A percentile compares a stretch with the other conserved stretches of the same genome.
phyloP scores from a whole-genome alignment of 1,140 invertebrate genomes.

The Chironomus tepperi region DNA sequence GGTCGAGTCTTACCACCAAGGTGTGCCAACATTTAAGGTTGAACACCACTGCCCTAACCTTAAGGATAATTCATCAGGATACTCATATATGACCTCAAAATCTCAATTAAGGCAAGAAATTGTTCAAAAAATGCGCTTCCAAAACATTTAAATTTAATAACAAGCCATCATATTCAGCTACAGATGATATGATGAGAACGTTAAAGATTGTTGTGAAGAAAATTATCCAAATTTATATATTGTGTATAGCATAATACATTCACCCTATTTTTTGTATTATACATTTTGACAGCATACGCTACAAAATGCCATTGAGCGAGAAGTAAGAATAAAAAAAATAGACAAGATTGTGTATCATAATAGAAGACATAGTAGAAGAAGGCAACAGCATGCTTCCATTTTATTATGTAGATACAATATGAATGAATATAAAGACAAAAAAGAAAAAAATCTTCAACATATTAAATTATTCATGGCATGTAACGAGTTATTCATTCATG shows the following conservation, averaged over 20 bases:
- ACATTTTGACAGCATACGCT: not conserved
- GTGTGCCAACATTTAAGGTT: too few species aligned
- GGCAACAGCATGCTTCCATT: not conserved
- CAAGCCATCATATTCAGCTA: not conserved
- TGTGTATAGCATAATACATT: not conserved
- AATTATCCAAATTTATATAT: conserved; percentile 15
- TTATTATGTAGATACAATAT: not conserved
- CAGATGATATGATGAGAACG: not conserved
- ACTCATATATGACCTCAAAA: too few species aligned
- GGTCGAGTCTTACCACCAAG: too few species aligned
- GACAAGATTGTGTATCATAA: not conserved
- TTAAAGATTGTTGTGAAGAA: not conserved
- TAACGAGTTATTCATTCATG: not conserved
- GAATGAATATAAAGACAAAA: not conserved
- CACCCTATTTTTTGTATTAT: not conserved
- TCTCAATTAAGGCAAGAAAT: too few species aligned
- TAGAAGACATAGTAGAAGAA: not conserved
- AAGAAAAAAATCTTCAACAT: not conserved
- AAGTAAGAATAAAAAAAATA: not conserved
- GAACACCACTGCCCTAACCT: too few species aligned
- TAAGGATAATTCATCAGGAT: too few species aligned
- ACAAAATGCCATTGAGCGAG: not conserved
- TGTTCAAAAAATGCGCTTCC: too few species aligned
- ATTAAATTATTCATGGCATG: conserved; percentile 24
- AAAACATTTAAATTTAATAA: not conserved